A percentile compares a stretch with the other conserved stretches of the same genome.
phyloP scores from a whole-genome alignment of 1,140 invertebrate genomes.

The Drosophila santomea region DNA sequence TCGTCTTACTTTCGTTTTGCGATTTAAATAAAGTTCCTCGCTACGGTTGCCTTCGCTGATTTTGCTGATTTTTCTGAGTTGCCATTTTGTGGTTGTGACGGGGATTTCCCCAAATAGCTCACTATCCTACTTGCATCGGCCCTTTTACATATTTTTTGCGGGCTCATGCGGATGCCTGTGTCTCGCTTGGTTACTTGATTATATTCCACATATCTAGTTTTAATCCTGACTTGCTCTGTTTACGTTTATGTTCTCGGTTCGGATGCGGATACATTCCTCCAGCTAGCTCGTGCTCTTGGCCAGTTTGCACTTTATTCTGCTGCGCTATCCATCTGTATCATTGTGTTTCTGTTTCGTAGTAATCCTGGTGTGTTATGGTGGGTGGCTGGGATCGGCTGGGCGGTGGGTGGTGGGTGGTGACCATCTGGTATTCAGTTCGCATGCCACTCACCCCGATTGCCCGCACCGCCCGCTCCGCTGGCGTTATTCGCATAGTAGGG shows the following conservation, averaged over 20 bases:
- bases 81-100: conserved; percentile 8
- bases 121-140: conserved; percentile 5
- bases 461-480: conserved; percentile 57
- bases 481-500: conserved; percentile 82
- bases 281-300: conserved; percentile 2
- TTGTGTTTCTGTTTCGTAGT: conserved; percentile 1
- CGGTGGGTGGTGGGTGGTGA: conserved; percentile 5
- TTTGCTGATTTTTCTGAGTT: conserved; percentile 9
- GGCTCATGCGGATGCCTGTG: not conserved
- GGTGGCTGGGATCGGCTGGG: conserved; percentile 3
- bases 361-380: not conserved
- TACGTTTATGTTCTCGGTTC: not conserved
- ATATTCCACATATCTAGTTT: conserved; percentile 25
- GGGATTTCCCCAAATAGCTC: conserved; percentile 1
- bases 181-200: not conserved
- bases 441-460: conserved; percentile 77
- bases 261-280: conserved; percentile 56
- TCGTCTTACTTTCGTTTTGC: conserved; percentile 8
- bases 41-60: conserved; percentile 18
- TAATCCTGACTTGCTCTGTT: conserved; percentile 13
- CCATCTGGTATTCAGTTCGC: conserved; percentile 52
- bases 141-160: not conserved
- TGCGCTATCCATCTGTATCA: conserved; percentile 16
- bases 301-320: not conserved
- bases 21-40: conserved; percentile 17